A percentile compares a stretch with the other conserved stretches of the same genome.
Evolutionary conservation across 1,140 invertebrate species (phyloP).

Genomic region (Temnothorax nylanderi): DNA sequence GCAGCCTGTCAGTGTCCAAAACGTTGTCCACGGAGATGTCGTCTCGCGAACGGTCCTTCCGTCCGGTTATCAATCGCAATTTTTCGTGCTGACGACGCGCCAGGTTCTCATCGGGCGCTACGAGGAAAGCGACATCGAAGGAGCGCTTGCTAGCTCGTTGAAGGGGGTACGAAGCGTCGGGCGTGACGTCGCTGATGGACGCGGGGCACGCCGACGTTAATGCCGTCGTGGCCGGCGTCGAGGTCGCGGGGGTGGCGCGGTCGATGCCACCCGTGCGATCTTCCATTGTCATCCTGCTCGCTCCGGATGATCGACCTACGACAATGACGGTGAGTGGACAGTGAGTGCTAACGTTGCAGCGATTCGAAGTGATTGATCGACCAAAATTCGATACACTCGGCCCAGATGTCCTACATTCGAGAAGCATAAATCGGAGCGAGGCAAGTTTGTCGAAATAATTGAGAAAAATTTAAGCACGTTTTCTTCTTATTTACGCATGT

Average conservation of each 20-base stretch:
- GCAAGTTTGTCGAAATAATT: background rate
- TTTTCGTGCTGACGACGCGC: slow-evolving; percentile 89
- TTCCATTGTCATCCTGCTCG: slow-evolving; percentile 85
- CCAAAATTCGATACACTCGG: slow-evolving; percentile 33
- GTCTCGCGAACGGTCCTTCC: slow-evolving; percentile 68
- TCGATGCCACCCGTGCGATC: slow-evolving; percentile 84
- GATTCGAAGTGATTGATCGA: slow-evolving; percentile 53
- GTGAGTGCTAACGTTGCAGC: slow-evolving; percentile 50
- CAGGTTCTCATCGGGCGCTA: slow-evolving; percentile 93
- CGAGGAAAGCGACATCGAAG: slow-evolving; percentile 95
- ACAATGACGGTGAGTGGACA: slow-evolving; percentile 65
- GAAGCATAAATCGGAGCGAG: background rate
- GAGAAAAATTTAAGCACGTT: background rate
- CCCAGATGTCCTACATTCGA: slow-evolving; percentile 61
- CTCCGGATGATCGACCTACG: slow-evolving; percentile 70
- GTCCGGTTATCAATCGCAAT: slow-evolving; percentile 85
- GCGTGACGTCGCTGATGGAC: slow-evolving; percentile 74
- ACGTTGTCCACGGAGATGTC: slow-evolving; percentile 65
- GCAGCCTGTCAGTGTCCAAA: slow-evolving; percentile 71
- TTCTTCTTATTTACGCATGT: background rate
- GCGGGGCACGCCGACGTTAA: slow-evolving; percentile 69
- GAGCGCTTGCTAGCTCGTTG: slow-evolving; percentile 88
- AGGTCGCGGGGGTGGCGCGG: slow-evolving; percentile 80
- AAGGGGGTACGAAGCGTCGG: slow-evolving; percentile 81
- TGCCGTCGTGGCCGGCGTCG: slow-evolving; percentile 75